Evolutionary conservation across 2,888 invertebrate species (phyloP).

Genomic region (Mythimna ferrago): DNA sequence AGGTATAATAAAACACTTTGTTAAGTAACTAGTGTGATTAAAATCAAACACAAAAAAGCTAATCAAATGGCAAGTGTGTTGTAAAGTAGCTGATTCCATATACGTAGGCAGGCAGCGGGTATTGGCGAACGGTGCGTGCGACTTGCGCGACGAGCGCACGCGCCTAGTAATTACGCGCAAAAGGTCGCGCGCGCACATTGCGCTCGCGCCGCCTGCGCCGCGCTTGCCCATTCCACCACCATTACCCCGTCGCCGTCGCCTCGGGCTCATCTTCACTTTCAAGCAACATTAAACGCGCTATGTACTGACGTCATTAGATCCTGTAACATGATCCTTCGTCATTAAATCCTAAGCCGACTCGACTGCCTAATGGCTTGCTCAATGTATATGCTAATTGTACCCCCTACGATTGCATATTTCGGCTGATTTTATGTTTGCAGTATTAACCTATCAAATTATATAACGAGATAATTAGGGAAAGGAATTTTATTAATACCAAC

Average conservation of each 20-base stretch:
- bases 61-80: slow-evolving; percentile 79
- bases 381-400: slow-evolving; percentile 21
- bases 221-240: slow-evolving; percentile 63
- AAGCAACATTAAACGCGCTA: slow-evolving; percentile 43
- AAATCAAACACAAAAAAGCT: slow-evolving; percentile 83
- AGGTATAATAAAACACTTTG: slow-evolving; percentile 69
- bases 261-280: slow-evolving; percentile 63
- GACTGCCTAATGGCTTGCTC: slow-evolving; percentile 32
- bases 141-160: slow-evolving; percentile 77
- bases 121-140: slow-evolving; percentile 68
- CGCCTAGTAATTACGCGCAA: slow-evolving; percentile 86
- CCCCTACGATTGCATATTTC: background rate
- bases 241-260: slow-evolving; percentile 51
- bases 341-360: slow-evolving; percentile 31
- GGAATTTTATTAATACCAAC: too few species aligned
- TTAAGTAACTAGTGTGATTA: slow-evolving; percentile 76
- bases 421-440: background rate
- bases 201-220: slow-evolving; percentile 67
- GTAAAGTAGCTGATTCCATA: slow-evolving; percentile 81
- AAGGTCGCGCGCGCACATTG: slow-evolving; percentile 90
- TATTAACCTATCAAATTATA: too few species aligned
- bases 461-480: too few species aligned
- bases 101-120: slow-evolving; percentile 73
- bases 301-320: slow-evolving; percentile 54
- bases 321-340: slow-evolving; percentile 34